Conservation (phyloP, 2,797 vertebrate species). For the Leptodactylus fallax region DNA sequence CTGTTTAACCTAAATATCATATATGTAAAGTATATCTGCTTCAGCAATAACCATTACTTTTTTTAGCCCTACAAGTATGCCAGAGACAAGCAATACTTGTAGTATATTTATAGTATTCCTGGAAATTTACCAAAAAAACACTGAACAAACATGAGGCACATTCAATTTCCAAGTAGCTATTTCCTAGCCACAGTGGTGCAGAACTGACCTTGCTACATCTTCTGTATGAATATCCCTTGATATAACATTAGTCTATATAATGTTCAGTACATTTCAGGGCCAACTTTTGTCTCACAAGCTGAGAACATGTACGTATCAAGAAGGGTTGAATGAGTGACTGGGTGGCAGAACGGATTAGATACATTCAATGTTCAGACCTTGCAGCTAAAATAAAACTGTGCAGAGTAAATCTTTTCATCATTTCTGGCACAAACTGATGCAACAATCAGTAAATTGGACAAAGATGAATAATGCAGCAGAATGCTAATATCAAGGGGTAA, state of each 20-base stretch:
- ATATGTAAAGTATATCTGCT: no score
- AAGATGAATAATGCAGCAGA: slow-evolving; percentile 46
- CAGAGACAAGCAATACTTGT: no score
- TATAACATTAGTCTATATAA: not conserved
- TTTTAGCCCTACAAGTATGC: no score
- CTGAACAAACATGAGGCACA: not conserved
- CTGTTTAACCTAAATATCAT: no score
- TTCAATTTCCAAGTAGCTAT: no score
- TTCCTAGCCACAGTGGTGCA: no score
- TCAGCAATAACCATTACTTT: no score
- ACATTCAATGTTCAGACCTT: slow-evolving; percentile 11
- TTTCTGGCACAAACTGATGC: slow-evolving; percentile 43
- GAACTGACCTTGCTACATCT: not conserved
- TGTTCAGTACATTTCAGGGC: not conserved
- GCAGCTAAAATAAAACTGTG: slow-evolving; percentile 21
- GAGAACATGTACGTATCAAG: not conserved
- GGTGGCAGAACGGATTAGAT: slow-evolving; percentile 9
- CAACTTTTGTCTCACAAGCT: not conserved
- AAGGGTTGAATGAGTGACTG: not conserved
- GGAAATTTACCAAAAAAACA: not conserved
- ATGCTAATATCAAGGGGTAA: slow-evolving; percentile 42
- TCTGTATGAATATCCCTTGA: not conserved
- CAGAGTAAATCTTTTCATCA: slow-evolving; percentile 37
- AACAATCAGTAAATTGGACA: slow-evolving; percentile 55
- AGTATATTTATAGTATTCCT: not conserved